phyloP scores from a whole-genome alignment of 2,113 vertebrate genomes.

The Callopanchax toddi region DNA sequence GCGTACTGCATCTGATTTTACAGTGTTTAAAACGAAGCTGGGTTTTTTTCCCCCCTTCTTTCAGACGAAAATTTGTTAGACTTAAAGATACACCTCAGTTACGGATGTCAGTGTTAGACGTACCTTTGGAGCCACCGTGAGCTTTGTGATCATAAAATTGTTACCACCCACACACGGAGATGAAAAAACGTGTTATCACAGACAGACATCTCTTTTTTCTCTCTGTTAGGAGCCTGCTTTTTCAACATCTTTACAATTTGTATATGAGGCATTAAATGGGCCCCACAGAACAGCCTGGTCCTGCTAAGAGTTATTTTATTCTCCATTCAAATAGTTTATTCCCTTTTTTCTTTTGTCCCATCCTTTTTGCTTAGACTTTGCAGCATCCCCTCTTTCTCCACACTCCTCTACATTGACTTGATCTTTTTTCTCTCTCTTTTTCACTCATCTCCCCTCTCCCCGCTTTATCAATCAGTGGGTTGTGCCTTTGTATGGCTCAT shows the following conservation, averaged over 20 bases:
- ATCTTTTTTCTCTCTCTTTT: conserved; percentile 40
- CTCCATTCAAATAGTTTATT: conserved; percentile 39
- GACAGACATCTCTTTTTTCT: conserved; percentile 22
- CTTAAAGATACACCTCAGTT: conserved; percentile 2
- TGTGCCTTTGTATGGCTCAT: conserved; percentile 74
- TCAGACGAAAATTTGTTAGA: conserved; percentile 1
- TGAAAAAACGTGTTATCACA: conserved; percentile 33
- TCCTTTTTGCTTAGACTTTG: conserved; percentile 20
- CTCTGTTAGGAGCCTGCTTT: background rate
- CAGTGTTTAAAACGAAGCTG: background rate
- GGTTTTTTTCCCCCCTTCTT: background rate
- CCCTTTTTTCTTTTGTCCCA: conserved; percentile 21
- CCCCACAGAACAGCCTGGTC: conserved; percentile 42
- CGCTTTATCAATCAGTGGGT: conserved; percentile 81
- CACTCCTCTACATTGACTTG: conserved; percentile 55
- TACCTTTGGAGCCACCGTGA: conserved; percentile 25
- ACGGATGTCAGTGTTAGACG: conserved; percentile 21
- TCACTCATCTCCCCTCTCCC: conserved; percentile 63
- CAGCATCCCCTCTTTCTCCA: conserved; percentile 45
- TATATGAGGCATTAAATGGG: conserved; percentile 44
- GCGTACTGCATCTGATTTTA: background rate
- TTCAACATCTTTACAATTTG: conserved; percentile 27
- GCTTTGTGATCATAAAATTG: conserved; percentile 35
- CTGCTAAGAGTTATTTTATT: conserved; percentile 54
- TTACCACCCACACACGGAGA: conserved; percentile 13